A percentile compares a stretch with the other conserved stretches of the same genome.
Evolutionary conservation across 1,140 invertebrate species (phyloP).

Genomic region (Battus philenor): DNA sequence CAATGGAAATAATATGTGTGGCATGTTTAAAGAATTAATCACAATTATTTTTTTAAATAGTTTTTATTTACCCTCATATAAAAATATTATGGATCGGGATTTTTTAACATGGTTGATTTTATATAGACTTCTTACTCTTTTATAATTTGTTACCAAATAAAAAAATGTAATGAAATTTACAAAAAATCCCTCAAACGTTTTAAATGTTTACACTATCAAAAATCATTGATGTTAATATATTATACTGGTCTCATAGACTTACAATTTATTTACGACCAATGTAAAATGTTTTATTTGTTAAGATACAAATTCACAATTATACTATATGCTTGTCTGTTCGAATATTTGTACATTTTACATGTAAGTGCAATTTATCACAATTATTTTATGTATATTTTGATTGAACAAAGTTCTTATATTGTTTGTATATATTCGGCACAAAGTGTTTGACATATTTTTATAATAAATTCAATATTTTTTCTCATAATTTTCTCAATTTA

Average conservation of each 20-base stretch:
- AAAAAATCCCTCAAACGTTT: no score
- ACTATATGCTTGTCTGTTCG: background rate
- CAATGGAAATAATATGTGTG: background rate
- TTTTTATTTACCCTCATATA: no score
- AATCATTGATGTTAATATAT: conserved; percentile 1
- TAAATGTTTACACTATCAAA: no score
- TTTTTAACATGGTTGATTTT: background rate
- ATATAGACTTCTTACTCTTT: background rate
- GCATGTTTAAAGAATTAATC: background rate
- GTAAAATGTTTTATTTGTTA: no score
- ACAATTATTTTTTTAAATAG: no score
- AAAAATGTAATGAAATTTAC: background rate
- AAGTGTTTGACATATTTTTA: conserved; percentile 42
- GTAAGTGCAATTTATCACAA: conserved; percentile 15
- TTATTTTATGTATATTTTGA: conserved; percentile 46
- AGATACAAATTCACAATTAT: no score
- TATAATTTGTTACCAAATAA: conserved; percentile 3
- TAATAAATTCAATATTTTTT: conserved; percentile 25
- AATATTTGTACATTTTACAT: conserved; percentile 3
- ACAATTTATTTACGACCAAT: no score
- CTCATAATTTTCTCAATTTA: conserved; percentile 29
- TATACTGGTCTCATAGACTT: conserved; percentile 7
- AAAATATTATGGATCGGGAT: background rate
- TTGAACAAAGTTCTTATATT: conserved; percentile 48
- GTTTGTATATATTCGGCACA: conserved; percentile 49